Evolutionary conservation across 1,140 invertebrate genomes (phyloP), one percentile per base, ranked within the genome.

Genomic region (Trichonephila clavata): DNA sequence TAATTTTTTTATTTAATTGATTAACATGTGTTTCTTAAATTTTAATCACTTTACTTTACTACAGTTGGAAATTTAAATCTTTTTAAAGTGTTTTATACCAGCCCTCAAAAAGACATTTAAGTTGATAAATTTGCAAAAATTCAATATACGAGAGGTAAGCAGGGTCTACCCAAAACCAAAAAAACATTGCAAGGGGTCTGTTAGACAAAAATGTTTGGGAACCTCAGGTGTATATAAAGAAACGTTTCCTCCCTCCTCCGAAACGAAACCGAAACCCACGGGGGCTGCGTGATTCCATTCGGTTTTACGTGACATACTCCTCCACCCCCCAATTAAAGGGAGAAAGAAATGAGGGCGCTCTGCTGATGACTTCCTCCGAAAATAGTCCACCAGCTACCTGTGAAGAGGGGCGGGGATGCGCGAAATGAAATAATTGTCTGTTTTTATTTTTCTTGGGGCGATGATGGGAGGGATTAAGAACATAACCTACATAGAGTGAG

Each of bases 301-400:
- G 13, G 14, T 21, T 60, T 61, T 63, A 89, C 60, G 61, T 84
- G 83, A 84, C 18, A 57, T 43, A 83, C 80, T 20, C 39, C 57
- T 20, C 63, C 87, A 50, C 60, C 63, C 87, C n/a, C 65, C 87
- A 77, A 71, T 89, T 59, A 89, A 43, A 77, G 63, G 27, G 63
- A 50, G 21, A 39, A 81, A 81, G 59, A 90, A 80, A 90, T 60
- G n/a, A 71, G 89, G 71, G 68, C 88, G 71, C 71, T 32, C 63
- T 60, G n/a, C 71, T 68, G 81, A 80, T 39, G 32, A 90, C 89
- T 90, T 90, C 89, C 89, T 90, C 89, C 59, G 60, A 90, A 90
- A 90, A 90, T 90, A 90, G 89, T 90, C 39, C 83, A 84, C 43
- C 87, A 24, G 63, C 65, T 32, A 20, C 39, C n/a, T n/a, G n/a